A percentile compares a stretch with the other conserved stretches of the same genome.
Evolutionary conservation across 2,113 vertebrate species (phyloP).

Genomic region (Crotalus tigris): DNA sequence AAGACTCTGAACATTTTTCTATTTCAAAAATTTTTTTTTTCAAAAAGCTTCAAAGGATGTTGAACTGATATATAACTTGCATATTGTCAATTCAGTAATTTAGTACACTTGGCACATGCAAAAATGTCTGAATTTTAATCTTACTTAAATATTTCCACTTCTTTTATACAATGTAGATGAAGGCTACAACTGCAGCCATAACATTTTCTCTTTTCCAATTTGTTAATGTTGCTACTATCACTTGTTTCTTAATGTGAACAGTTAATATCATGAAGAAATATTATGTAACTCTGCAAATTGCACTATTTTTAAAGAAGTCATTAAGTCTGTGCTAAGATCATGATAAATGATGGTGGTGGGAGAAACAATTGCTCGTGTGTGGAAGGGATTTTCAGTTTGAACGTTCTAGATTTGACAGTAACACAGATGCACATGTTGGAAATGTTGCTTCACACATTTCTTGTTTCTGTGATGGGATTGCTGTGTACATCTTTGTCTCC

Average conservation of each 20-base stretch:
- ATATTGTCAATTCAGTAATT: background rate
- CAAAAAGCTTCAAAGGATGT: background rate
- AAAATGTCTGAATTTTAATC: background rate
- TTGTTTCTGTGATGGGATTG: constrained; percentile 41
- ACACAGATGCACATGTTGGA: background rate
- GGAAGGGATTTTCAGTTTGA: background rate
- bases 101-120: background rate
- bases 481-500: constrained; percentile 3
- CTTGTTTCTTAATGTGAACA: background rate
- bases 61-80: background rate
- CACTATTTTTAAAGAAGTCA: background rate
- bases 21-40: background rate
- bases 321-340: background rate
- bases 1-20: background rate
- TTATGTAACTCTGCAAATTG: background rate
- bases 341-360: background rate
- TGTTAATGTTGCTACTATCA: background rate
- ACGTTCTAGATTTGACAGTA: accelerated
- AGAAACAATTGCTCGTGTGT: background rate
- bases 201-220: background rate
- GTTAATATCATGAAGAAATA: background rate
- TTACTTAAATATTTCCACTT: background rate
- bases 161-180: background rate
- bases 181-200: background rate
- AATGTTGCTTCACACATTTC: background rate